Evolutionary conservation across 2,113 vertebrate species (phyloP).

Genomic region (Esox niger): DNA sequence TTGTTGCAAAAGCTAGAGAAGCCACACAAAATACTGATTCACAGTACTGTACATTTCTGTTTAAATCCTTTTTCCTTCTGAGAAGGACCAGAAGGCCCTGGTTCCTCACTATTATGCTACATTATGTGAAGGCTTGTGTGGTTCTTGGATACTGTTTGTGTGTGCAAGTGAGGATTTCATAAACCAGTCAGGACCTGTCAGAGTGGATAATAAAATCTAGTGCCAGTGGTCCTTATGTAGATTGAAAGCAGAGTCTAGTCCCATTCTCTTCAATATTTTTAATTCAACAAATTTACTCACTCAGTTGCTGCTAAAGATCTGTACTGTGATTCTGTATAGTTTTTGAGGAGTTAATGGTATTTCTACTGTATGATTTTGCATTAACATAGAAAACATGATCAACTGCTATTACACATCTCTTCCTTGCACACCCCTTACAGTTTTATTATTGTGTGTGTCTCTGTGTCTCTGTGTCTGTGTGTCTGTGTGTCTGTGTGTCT

Average conservation of each 20-base stretch:
- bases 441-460: no score
- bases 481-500: background rate
- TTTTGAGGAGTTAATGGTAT: background rate
- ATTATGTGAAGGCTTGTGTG: no score
- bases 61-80: no score
- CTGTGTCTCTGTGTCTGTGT: background rate
- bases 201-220: constrained; percentile 20
- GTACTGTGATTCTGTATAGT: constrained; percentile 4
- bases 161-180: constrained; percentile 9
- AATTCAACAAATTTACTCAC: constrained; percentile 8
- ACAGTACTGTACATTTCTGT: no score
- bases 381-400: background rate
- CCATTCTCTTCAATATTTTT: constrained; percentile 13
- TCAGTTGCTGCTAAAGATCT: background rate
- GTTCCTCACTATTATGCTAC: no score
- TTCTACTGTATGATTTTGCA: background rate
- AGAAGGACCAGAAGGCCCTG: no score
- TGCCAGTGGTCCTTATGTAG: constrained; percentile 18
- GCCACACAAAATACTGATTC: no score
- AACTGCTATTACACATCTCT: no score
- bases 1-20: no score
- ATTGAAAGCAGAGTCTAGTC: constrained; percentile 24
- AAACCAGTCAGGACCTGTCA: constrained; percentile 6
- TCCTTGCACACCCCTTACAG: no score
- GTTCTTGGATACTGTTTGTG: no score